phyloP scores from a whole-genome alignment of 1,140 invertebrate genomes.

The Procambarus virginalis region DNA sequence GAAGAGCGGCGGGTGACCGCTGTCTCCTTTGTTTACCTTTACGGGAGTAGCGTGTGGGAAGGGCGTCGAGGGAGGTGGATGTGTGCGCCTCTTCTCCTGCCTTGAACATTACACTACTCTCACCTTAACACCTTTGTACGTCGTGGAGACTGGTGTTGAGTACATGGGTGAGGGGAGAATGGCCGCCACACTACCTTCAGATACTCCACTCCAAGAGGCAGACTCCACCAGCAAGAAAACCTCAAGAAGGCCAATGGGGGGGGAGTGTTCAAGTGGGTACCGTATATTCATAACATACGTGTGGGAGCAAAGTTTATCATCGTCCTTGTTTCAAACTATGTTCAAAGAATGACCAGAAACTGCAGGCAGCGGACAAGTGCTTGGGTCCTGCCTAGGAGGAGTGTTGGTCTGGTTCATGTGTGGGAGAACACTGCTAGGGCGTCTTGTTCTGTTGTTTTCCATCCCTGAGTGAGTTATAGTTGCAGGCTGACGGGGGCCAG shows the following conservation, averaged over 20 bases:
- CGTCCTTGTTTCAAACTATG: no score
- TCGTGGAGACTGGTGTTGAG: not conserved
- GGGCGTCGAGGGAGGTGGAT: not conserved
- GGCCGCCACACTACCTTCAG: not conserved
- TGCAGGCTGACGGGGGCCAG: no score
- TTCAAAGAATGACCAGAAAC: no score
- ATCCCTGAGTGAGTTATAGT: no score
- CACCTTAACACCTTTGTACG: not conserved
- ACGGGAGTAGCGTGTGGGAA: not conserved
- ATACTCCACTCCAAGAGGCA: not conserved
- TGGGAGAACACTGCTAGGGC: no score
- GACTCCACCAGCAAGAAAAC: not conserved
- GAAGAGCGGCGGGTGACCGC: not conserved
- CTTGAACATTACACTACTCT: no score
- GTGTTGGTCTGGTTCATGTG: no score
- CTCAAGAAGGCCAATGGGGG: not conserved
- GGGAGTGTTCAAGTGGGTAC: not conserved
- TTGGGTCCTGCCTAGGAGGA: no score
- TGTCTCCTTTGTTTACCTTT: not conserved
- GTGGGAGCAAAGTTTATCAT: no score
- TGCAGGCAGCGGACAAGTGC: no score
- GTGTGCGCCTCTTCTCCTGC: not conserved
- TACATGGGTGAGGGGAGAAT: not conserved
- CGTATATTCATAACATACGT: no score
- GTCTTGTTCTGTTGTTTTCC: no score